Evolutionary conservation across 2,113 vertebrate species (phyloP), one percentile per base, ranked within the genome.

Genomic region (Hippoglossus stenolepis): DNA sequence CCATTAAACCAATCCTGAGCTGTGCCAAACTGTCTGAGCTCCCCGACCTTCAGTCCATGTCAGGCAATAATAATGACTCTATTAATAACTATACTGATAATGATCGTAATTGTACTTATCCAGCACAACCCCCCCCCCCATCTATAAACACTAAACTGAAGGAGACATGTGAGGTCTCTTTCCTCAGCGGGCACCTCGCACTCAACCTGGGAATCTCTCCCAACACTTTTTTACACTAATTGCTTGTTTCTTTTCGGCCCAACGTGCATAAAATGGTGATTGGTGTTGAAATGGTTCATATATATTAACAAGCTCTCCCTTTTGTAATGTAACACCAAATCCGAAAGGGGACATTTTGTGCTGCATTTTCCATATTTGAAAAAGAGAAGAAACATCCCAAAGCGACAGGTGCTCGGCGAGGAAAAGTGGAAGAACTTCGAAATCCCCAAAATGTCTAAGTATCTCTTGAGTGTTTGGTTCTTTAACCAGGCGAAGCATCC

Each of bases 31-130:
- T 60, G 79, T 77, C 79, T 85, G 76, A 85, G 74, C 78, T 89
- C 81, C 84, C 80, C 90, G 90, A 92, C 95, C 96, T 94, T 96
- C 95, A 96, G 95, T 93, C 94, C 93, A 95, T 94, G 94, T 94
- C 94, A 96, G 96, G 97, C 97, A 98, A 97, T 98, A 94, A 92
- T 86, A 95, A 95, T 93, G 58, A 82, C 69, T 82, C 61, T 77
- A 80, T 80, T 83, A 87, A 81, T 85, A 91, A 85, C 82, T 74
- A 53, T 53, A 85, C 75, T 73, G 63, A 80, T 83, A 70, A 77
- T 73, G 53, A 73, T 56, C 65, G 53, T 77, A 74, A 77, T 75
- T 66, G n/a, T 64, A 85, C 85, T 86, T 73, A 84, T 77, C 64
- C 80, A 70, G 85, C 79, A 73, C 65, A 78, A 23, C 80, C 68